Evolutionary conservation across 2,888 invertebrate species (phyloP).

Genomic region (Melieria picta): DNA sequence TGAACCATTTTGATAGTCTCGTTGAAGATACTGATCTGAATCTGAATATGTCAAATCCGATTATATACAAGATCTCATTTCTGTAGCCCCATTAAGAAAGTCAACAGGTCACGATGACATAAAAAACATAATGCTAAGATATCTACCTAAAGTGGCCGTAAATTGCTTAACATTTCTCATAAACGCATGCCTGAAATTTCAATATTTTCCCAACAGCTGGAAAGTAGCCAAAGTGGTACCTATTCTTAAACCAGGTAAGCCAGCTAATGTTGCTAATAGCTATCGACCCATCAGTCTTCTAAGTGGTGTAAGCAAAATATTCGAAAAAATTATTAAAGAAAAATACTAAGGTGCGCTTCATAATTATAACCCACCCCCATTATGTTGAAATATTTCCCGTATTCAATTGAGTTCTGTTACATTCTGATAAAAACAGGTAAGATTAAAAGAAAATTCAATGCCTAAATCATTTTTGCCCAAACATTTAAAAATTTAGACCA

Average conservation of each 20-base stretch:
- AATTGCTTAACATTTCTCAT: neutral
- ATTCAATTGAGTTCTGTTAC: no score
- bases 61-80: no score
- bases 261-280: neutral
- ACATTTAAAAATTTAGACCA: no score
- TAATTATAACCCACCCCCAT: no score
- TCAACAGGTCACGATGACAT: conserved; percentile 17
- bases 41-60: no score
- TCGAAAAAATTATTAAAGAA: conserved; percentile 2
- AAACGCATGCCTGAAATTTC: conserved; percentile 12
- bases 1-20: no score
- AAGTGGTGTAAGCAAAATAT: conserved; percentile 4
- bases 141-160: neutral
- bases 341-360: no score
- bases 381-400: no score
- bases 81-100: neutral
- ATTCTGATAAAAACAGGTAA: no score
- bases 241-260: conserved; percentile 6
- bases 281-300: conserved; percentile 12
- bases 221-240: conserved; percentile 3
- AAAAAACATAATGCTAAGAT: conserved; percentile 9
- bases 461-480: no score
- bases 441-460: no score
- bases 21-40: no score
- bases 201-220: conserved; percentile 5